phyloP scores from a whole-genome alignment of 2,888 invertebrate genomes.

The Dryococelus australis region DNA sequence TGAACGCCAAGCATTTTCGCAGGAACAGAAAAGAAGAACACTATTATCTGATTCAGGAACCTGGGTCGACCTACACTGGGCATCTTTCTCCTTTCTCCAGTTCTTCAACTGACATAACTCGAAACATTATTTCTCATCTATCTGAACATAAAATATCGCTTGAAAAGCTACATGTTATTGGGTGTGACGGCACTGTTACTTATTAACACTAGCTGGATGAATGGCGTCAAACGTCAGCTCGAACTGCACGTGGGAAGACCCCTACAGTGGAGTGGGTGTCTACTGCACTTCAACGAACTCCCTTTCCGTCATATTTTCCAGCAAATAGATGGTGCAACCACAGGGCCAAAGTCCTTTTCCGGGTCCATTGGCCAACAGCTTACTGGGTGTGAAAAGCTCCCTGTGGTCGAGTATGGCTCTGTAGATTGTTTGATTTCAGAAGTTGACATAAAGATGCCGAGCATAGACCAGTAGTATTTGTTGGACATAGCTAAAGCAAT shows the following conservation, averaged over 20 bases:
- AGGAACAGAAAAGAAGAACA: too few species aligned
- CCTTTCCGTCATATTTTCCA: conserved; percentile 42
- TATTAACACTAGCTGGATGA: conserved; percentile 41
- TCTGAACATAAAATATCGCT: conserved; percentile 24
- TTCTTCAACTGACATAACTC: too few species aligned
- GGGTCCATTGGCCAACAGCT: too few species aligned
- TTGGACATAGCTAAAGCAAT: conserved; percentile 39
- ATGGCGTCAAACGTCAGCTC: conserved; percentile 39
- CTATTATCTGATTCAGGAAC: too few species aligned
- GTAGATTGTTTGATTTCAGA: conserved; percentile 36
- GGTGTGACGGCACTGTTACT: conserved; percentile 43
- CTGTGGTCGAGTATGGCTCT: conserved; percentile 35
- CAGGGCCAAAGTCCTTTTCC: too few species aligned
- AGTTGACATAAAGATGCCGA: conserved; percentile 31
- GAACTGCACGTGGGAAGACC: too few species aligned
- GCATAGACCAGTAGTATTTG: conserved; percentile 43
- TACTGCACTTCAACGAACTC: conserved; percentile 42
- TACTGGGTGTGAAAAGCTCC: too few species aligned
- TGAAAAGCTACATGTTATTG: conserved; percentile 41
- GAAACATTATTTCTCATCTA: conserved; percentile 3
- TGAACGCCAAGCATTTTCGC: too few species aligned
- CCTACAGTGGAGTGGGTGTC: conserved; percentile 40
- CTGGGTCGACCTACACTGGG: too few species aligned
- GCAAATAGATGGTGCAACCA: conserved; percentile 41
- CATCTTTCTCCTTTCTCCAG: too few species aligned